phyloP scores from a whole-genome alignment of 1,140 invertebrate species.

The Pantala flavescens region DNA sequence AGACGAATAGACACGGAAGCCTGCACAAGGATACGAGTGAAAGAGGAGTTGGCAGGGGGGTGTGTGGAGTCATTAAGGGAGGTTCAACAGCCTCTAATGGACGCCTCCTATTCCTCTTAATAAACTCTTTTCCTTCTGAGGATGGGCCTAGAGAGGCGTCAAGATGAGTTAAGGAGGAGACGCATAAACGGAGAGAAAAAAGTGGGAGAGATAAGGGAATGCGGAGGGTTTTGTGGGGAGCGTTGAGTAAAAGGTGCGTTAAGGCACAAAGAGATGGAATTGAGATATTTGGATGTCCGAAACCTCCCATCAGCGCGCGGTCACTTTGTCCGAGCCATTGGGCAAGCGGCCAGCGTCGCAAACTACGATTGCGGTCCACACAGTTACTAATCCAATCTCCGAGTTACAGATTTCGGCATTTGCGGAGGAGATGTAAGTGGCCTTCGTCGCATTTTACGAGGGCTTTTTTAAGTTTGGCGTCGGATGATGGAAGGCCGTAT shows the following conservation, averaged over 20 bases:
- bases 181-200: not conserved
- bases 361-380: no score
- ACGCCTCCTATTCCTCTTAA: slow-evolving; percentile 1
- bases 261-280: not conserved
- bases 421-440: no score
- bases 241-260: not conserved
- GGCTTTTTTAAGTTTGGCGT: no score
- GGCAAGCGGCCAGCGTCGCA: not conserved
- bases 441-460: no score
- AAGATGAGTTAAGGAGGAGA: not conserved
- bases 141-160: not conserved
- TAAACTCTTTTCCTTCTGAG: not conserved
- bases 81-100: not conserved
- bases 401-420: no score
- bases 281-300: not conserved
- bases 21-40: not conserved
- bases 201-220: not conserved
- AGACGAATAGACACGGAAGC: no score
- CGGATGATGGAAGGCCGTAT: no score
- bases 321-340: not conserved
- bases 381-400: no score
- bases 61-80: not conserved
- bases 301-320: not conserved
- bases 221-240: not conserved
- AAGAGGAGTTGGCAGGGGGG: not conserved